Evolutionary conservation across 2,113 vertebrate species (phyloP).

Genomic region (Barbus barbus): DNA sequence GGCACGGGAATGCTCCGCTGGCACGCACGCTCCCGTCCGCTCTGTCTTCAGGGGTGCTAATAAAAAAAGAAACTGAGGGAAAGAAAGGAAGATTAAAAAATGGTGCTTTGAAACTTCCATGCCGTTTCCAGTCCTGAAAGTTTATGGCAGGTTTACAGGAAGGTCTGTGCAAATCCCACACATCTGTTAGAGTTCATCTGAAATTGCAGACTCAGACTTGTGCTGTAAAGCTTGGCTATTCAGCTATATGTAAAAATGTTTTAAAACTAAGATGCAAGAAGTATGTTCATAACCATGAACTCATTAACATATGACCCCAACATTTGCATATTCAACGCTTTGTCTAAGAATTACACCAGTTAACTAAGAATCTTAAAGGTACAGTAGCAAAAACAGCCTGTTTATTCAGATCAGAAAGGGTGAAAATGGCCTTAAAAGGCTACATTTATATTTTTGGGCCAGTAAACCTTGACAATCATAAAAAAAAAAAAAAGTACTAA

Average conservation of each 20-base stretch:
- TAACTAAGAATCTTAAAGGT: slow-evolving; percentile 1
- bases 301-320: too few relatives aligned
- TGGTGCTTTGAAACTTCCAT: neutral
- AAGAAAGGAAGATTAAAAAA: neutral
- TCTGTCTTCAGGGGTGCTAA: slow-evolving; percentile 31
- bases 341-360: neutral
- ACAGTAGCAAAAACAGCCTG: neutral
- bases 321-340: neutral
- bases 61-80: neutral
- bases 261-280: neutral
- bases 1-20: slow-evolving; percentile 51
- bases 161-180: neutral
- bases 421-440: too few relatives aligned
- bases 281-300: neutral
- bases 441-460: too few relatives aligned
- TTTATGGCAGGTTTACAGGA: slow-evolving; percentile 18
- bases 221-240: neutral
- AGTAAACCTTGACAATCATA: too few relatives aligned
- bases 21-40: slow-evolving; percentile 28
- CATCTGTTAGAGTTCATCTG: slow-evolving; percentile 1
- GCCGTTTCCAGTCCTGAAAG: neutral
- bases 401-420: neutral
- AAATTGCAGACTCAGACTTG: neutral
- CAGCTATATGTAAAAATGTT: neutral
- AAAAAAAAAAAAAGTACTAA: too few relatives aligned